phyloP scores from a whole-genome alignment of 2,113 vertebrate species.

The Nematolebias whitei region DNA sequence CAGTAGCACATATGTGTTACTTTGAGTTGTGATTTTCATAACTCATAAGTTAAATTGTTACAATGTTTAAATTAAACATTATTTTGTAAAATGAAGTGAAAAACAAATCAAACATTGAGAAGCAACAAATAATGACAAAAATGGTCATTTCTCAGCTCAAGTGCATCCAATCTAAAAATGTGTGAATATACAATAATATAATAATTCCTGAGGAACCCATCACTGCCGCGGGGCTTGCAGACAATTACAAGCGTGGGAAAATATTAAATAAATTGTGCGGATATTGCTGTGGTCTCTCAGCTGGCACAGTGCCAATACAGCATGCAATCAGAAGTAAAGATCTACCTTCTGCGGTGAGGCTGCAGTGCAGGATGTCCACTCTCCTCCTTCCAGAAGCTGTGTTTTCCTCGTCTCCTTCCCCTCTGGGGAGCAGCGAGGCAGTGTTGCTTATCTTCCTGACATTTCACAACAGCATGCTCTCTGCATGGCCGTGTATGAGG shows the following conservation, averaged over 20 bases:
- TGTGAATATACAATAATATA: no score
- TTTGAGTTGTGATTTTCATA: no score
- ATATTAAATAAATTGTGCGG: neutral
- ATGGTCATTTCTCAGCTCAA: neutral
- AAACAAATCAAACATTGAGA: no score
- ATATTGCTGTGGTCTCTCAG: neutral
- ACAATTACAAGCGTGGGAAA: neutral
- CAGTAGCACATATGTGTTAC: no score
- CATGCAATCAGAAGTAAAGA: slow-evolving; percentile 5
- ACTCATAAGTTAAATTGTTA: no score
- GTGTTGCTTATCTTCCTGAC: slow-evolving; percentile 61
- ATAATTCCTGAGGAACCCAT: no score
- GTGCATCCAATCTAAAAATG: neutral
- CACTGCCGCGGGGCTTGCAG: neutral
- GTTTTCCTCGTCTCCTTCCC: slow-evolving; percentile 43
- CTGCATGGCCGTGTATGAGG: slow-evolving; percentile 8
- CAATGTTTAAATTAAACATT: no score
- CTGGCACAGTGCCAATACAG: slow-evolving; percentile 4
- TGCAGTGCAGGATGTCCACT: slow-evolving; percentile 28
- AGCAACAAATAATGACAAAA: no score
- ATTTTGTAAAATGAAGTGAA: no score
- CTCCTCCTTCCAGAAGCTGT: slow-evolving; percentile 52
- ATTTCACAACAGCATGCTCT: slow-evolving; percentile 55
- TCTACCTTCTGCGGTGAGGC: slow-evolving; percentile 14
- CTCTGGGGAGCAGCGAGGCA: slow-evolving; percentile 43